Percentiles rank a stretch among this genome's conserved stretches.
phyloP scores from a whole-genome alignment of 2,888 invertebrate genomes.

The Brenthis ino region DNA sequence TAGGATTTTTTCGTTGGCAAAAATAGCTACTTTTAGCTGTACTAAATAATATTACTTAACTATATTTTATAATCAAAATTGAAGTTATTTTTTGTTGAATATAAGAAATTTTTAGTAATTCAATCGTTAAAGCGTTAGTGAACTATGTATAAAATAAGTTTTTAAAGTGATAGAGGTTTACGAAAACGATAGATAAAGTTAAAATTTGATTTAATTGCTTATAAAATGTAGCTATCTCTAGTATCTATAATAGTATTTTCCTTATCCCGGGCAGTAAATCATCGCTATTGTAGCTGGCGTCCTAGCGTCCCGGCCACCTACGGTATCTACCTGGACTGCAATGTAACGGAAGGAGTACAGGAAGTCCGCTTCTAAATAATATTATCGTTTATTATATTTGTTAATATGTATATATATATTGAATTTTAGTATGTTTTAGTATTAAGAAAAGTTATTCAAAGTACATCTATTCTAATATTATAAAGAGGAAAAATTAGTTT shows the following conservation, averaged over 20 bases:
- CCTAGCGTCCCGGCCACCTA: slow-evolving; percentile 18
- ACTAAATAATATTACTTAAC: too few species aligned
- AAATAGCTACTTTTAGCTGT: too few species aligned
- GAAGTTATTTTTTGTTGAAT: too few species aligned
- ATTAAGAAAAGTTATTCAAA: too few species aligned
- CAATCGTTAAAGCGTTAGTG: too few species aligned
- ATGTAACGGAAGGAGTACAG: slow-evolving; percentile 19
- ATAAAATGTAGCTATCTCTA: background rate
- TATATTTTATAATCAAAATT: too few species aligned
- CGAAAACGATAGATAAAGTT: background rate
- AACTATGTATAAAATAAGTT: too few species aligned
- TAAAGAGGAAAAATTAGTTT: too few species aligned
- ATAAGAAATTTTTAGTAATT: too few species aligned
- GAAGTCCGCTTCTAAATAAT: slow-evolving; percentile 16
- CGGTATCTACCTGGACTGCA: slow-evolving; percentile 18
- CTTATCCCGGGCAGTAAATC: slow-evolving; percentile 18
- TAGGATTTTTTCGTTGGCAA: too few species aligned
- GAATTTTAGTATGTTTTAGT: too few species aligned
- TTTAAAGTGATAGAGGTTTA: background rate
- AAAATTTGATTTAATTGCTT: background rate
- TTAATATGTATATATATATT: background rate
- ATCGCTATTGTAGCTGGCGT: slow-evolving; percentile 14
- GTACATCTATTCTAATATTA: too few species aligned
- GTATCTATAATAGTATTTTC: slow-evolving; percentile 16
- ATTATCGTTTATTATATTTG: slow-evolving; percentile 14